Conservation (phyloP, 30 jellyfish, hydroid and myxozoan species). For the Catostylus mosaicus region DNA sequence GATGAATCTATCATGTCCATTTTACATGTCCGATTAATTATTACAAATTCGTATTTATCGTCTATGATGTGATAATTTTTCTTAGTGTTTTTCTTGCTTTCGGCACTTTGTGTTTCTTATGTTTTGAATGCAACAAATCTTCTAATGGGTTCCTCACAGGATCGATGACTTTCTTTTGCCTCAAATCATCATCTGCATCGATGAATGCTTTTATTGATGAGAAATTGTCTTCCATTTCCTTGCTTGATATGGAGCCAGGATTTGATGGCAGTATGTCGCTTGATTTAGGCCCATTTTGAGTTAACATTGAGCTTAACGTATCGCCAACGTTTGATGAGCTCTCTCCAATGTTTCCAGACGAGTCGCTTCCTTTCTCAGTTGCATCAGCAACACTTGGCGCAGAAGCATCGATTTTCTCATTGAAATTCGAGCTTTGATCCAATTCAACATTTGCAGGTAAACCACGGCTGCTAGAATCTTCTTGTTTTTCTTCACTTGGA, state of each 20-base stretch:
- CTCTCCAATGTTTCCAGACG: conserved; percentile 1
- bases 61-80: conserved; percentile 5
- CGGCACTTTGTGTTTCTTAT: conserved; percentile 71
- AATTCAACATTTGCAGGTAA: neutral
- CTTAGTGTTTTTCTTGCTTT: conserved; percentile 21
- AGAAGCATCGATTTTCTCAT: neutral
- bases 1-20: too few species aligned
- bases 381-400: neutral
- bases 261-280: conserved; percentile 44
- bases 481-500: conserved; percentile 19
- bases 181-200: conserved; percentile 85
- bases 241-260: conserved; percentile 58
- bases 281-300: conserved; percentile 57
- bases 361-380: neutral
- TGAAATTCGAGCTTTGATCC: neutral
- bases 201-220: conserved; percentile 91
- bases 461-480: neutral
- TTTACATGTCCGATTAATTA: too few species aligned
- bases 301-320: conserved; percentile 39
- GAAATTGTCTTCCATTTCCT: conserved; percentile 79
- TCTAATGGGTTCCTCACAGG: conserved; percentile 68
- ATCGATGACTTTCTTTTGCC: conserved; percentile 60
- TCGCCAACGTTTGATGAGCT: conserved; percentile 48
- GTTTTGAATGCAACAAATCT: conserved; percentile 59
- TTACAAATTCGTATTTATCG: neutral